Percentiles rank a stretch among this genome's conserved stretches.
phyloP scores from a whole-genome alignment of 2,888 invertebrate genomes.

The Helicoverpa assulta region DNA sequence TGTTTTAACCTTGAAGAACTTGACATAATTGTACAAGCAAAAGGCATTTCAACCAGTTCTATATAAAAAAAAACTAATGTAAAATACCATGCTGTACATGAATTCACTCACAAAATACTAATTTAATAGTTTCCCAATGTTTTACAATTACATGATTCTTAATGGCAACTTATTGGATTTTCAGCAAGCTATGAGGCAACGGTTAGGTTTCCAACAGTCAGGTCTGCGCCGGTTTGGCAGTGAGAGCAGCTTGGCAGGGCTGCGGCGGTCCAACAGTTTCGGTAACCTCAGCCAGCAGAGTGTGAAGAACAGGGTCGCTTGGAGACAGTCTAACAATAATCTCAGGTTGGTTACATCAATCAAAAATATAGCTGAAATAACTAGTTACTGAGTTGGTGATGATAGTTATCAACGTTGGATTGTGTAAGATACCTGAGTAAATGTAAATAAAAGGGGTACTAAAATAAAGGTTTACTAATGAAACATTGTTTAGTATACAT shows the following conservation, averaged over 20 bases:
- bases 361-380: too few relatives aligned
- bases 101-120: neutral
- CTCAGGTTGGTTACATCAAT: constrained; percentile 71
- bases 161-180: constrained; percentile 22
- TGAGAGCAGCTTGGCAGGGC: constrained; percentile 72
- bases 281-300: constrained; percentile 72
- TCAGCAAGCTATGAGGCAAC: constrained; percentile 72
- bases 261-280: constrained; percentile 75
- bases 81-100: neutral
- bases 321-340: constrained; percentile 78
- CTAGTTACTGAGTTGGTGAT: too few relatives aligned
- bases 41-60: too few relatives aligned
- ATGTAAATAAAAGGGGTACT: too few relatives aligned
- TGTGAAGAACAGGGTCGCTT: constrained; percentile 67
- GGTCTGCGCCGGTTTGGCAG: constrained; percentile 75
- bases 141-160: neutral
- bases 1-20: neutral
- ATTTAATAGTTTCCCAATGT: neutral
- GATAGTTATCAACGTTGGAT: too few relatives aligned
- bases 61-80: too few relatives aligned
- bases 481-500: too few relatives aligned
- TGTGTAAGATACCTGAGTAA: too few relatives aligned
- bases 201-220: constrained; percentile 66
- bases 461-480: too few relatives aligned
- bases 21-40: neutral